phyloP scores from a whole-genome alignment of 1,140 invertebrate genomes.

The Hylaeus volcanicus region DNA sequence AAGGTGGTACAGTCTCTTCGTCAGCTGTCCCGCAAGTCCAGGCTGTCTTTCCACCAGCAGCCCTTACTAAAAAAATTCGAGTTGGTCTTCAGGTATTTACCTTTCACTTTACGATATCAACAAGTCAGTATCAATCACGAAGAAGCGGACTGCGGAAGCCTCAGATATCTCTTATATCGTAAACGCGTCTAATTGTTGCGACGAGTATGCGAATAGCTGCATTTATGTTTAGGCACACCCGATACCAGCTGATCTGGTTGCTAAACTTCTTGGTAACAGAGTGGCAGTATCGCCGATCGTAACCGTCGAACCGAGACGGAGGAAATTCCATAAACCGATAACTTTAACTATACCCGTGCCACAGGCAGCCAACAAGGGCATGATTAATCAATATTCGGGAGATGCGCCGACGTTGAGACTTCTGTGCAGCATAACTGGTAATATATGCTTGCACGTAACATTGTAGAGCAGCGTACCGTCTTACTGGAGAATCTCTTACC shows the following conservation, averaged over 20 bases:
- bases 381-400: constrained; percentile 93
- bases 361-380: constrained; percentile 90
- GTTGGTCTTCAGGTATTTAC: constrained; percentile 93
- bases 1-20: constrained; percentile 96
- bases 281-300: constrained; percentile 97
- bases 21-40: constrained; percentile 97
- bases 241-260: constrained; percentile 90
- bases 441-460: constrained; percentile 77
- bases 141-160: no score
- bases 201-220: not conserved
- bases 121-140: no score
- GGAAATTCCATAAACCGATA: constrained; percentile 98
- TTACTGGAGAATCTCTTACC: constrained; percentile 76
- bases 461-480: constrained; percentile 73
- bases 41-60: constrained; percentile 95
- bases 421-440: constrained; percentile 96
- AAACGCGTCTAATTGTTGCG: no score
- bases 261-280: constrained; percentile 93
- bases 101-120: not conserved
- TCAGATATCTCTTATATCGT: no score
- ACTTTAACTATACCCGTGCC: constrained; percentile 97
- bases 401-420: constrained; percentile 91
- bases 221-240: constrained; percentile 89
- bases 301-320: constrained; percentile 95
- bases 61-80: constrained; percentile 97